These are phyloP conservation scores for Drosophila ogumai DNA, from an alignment of 1,140 invertebrate species.

Conservation along the genomic window DNA sequence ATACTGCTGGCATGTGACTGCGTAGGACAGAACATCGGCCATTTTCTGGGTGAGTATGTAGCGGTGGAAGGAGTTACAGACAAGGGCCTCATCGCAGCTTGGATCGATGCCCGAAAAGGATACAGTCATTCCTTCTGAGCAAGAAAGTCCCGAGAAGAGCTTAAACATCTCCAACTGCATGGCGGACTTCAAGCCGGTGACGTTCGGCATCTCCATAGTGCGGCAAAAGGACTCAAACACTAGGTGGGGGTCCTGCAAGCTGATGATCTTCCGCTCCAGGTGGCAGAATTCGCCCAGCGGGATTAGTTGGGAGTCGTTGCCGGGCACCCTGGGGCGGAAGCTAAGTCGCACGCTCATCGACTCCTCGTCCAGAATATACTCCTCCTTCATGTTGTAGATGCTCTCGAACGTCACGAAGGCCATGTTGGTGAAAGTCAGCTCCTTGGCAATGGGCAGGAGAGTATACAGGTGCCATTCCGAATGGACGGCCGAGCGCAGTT, in stretches of 20 bases:
- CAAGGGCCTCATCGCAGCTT: slow-evolving; percentile 32
- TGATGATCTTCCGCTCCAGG: slow-evolving; percentile 27
- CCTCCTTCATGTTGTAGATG: slow-evolving; percentile 60
- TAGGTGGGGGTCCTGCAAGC: slow-evolving; percentile 26
- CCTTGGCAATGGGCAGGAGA: slow-evolving; percentile 67
- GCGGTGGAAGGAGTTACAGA: slow-evolving; percentile 71
- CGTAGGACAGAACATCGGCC: slow-evolving; percentile 29
- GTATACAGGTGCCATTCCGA: slow-evolving; percentile 75
- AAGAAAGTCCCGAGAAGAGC: slow-evolving; percentile 40
- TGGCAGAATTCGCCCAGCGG: slow-evolving; percentile 50
- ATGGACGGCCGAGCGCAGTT: slow-evolving; percentile 43
- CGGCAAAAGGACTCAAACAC: slow-evolving; percentile 62
- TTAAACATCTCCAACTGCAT: slow-evolving; percentile 52
- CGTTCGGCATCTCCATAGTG: background rate
- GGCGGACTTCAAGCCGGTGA: slow-evolving; percentile 50
- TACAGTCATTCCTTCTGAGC: slow-evolving; percentile 38
- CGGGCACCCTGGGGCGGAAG: slow-evolving; percentile 44
- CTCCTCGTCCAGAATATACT: slow-evolving; percentile 30
- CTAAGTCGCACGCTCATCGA: slow-evolving; percentile 41
- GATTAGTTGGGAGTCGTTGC: slow-evolving; percentile 37
- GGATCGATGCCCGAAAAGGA: slow-evolving; percentile 41
- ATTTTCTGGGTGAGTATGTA: slow-evolving; percentile 57
- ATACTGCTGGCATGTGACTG: slow-evolving; percentile 29
- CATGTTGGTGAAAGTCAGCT: slow-evolving; percentile 63
- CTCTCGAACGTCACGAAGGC: slow-evolving; percentile 67